These are phyloP conservation scores for Leptarthrus brevirostris DNA, from an alignment of 2,888 invertebrate species.

Conservation along the genomic window DNA sequence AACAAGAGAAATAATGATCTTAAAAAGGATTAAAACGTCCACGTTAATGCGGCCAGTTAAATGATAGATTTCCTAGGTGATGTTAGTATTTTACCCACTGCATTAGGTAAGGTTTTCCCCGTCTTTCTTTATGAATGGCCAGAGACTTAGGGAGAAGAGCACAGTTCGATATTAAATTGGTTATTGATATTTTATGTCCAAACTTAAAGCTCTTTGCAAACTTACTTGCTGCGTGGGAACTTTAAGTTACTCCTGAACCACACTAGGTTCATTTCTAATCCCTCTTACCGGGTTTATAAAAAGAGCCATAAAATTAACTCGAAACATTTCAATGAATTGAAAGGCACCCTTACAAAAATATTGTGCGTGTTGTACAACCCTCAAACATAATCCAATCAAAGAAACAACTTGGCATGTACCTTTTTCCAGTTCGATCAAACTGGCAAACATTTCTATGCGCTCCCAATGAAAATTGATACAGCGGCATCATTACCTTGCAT, in stretches of 20 bases:
- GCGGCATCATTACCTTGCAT: constrained; percentile 8
- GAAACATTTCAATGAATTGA: constrained; percentile 7
- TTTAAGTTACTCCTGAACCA: no score
- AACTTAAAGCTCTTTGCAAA: no score
- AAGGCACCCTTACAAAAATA: constrained; percentile 5
- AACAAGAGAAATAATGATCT: constrained; percentile 25
- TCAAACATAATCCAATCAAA: constrained; percentile 40
- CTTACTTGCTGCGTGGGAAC: no score
- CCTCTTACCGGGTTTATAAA: background rate
- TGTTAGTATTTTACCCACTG: no score
- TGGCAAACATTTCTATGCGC: background rate
- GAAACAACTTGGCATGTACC: constrained; percentile 3
- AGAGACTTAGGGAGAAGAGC: no score
- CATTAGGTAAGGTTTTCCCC: no score
- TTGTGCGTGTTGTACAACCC: constrained; percentile 21
- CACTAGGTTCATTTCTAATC: no score
- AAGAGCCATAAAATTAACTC: constrained; percentile 22
- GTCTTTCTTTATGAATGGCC: no score
- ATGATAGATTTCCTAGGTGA: background rate
- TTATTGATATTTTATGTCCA: no score
- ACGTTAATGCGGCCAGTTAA: background rate
- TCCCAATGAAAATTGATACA: constrained; percentile 46
- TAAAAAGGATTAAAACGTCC: constrained; percentile 8
- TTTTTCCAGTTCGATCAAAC: constrained; percentile 16
- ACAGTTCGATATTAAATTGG: no score